Conservation (phyloP, 2,888 invertebrate species). For the Chirona hameri region DNA sequence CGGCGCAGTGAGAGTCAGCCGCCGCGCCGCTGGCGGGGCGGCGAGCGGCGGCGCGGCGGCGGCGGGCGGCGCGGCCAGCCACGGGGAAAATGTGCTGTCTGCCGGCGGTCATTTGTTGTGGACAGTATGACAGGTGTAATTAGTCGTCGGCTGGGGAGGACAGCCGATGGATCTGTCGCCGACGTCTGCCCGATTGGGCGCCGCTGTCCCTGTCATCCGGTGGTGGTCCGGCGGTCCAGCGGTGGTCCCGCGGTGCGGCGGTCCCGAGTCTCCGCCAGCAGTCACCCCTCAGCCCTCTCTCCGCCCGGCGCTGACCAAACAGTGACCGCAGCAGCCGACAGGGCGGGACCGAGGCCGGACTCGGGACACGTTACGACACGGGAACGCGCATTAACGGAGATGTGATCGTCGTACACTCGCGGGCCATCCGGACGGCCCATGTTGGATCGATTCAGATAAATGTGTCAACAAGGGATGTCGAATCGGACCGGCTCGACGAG, state of each 20-base stretch:
- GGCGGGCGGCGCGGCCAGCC: neutral
- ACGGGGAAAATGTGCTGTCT: neutral
- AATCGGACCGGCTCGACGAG: no score
- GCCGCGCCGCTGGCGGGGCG: neutral
- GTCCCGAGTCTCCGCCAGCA: neutral
- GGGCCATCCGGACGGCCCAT: no score
- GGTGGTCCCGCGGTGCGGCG: neutral
- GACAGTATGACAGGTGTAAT: slow-evolving; percentile 28
- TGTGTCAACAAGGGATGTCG: no score
- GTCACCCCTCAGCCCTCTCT: no score
- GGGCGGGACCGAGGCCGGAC: no score
- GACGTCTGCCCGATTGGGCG: neutral
- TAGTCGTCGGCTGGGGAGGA: slow-evolving; percentile 2
- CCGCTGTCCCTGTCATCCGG: neutral
- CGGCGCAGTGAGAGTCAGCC: neutral
- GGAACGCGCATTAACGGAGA: no score
- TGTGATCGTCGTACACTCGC: no score
- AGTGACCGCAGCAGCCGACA: no score
- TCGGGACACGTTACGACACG: no score
- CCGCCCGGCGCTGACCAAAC: no score
- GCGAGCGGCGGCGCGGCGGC: neutral
- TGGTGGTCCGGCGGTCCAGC: neutral
- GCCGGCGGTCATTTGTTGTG: slow-evolving; percentile 6
- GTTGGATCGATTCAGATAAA: no score
- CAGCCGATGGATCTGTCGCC: neutral